phyloP scores from a whole-genome alignment of 2,797 vertebrate species.

The Melanotaenia boesemani region DNA sequence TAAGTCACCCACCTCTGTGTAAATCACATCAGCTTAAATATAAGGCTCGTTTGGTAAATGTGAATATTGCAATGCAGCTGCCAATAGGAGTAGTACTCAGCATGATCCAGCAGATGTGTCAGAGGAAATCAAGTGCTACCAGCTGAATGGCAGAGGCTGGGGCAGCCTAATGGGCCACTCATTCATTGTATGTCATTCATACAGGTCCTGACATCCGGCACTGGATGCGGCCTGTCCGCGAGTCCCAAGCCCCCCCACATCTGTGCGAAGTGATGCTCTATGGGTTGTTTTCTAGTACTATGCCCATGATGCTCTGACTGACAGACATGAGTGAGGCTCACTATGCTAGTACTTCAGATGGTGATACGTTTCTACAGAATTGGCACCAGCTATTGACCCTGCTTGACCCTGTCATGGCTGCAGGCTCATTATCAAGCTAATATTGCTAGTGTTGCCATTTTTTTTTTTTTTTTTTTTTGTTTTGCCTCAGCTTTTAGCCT shows the following conservation, averaged over 20 bases:
- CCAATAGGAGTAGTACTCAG: slow-evolving; percentile 68
- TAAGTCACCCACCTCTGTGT: slow-evolving; percentile 37
- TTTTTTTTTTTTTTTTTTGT: not conserved
- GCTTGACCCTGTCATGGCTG: slow-evolving; percentile 60
- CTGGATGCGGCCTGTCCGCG: slow-evolving; percentile 25
- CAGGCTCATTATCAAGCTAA: slow-evolving; percentile 65
- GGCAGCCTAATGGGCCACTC: slow-evolving; percentile 62
- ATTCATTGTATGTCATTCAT: slow-evolving; percentile 64
- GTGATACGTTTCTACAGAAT: slow-evolving; percentile 34
- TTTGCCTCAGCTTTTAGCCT: slow-evolving; percentile 36
- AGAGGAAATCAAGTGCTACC: slow-evolving; percentile 48
- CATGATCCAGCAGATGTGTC: slow-evolving; percentile 59
- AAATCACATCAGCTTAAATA: slow-evolving; percentile 47
- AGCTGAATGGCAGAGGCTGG: slow-evolving; percentile 57
- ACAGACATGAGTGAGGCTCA: slow-evolving; percentile 41
- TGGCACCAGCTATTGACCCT: slow-evolving; percentile 57
- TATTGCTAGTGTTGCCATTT: slow-evolving; percentile 25
- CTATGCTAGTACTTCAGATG: slow-evolving; percentile 15
- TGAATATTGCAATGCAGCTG: slow-evolving; percentile 57
- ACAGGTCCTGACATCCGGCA: slow-evolving; percentile 57
- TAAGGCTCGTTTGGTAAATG: slow-evolving; percentile 54
- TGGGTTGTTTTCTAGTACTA: slow-evolving; percentile 11
- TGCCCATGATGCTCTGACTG: slow-evolving; percentile 37
- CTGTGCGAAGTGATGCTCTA: slow-evolving; percentile 29
- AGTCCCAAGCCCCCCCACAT: slow-evolving; percentile 9